Percentiles rank a stretch among this genome's conserved stretches.
These are phyloP conservation scores for Chloroclysta siterata DNA, from an alignment of 2,888 invertebrate genomes.

Conservation along the genomic window DNA sequence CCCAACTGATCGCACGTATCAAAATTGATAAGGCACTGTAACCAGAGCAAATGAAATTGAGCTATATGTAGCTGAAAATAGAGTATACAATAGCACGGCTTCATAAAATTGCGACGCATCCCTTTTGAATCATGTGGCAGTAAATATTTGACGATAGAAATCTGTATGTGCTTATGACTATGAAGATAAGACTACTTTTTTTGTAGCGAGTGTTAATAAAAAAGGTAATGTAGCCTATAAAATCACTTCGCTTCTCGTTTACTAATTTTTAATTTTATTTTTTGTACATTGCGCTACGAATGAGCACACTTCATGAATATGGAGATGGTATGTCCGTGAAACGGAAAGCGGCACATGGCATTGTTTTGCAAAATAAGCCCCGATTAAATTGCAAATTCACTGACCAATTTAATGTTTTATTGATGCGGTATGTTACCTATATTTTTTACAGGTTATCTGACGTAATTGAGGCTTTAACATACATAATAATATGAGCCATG, in stretches of 20 bases:
- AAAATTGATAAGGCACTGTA: conserved; percentile 45
- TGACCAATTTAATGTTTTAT: conserved; percentile 34
- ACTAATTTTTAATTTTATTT: conserved; percentile 52
- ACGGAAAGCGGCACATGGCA: conserved; percentile 29
- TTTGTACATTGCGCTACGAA: conserved; percentile 40
- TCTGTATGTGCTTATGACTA: conserved; percentile 7
- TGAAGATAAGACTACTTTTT: conserved; percentile 12
- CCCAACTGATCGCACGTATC: conserved; percentile 48
- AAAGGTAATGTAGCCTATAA: conserved; percentile 53
- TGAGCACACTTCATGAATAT: conserved; percentile 36
- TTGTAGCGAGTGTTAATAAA: conserved; percentile 17
- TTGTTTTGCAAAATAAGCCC: conserved; percentile 48
- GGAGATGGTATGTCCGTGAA: conserved; percentile 41
- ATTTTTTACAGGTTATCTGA: conserved; percentile 24
- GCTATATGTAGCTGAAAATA: conserved; percentile 1
- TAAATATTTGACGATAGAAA: conserved; percentile 21
- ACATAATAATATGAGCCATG: conserved; percentile 1
- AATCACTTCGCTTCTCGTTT: conserved; percentile 51
- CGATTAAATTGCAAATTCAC: conserved; percentile 45
- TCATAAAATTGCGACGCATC: conserved; percentile 8
- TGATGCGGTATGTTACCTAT: conserved; percentile 33
- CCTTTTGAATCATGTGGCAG: conserved; percentile 11
- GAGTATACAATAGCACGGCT: conserved; percentile 2
- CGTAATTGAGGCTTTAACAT: conserved; percentile 18
- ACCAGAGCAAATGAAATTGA: not conserved